Percentiles rank a stretch among this genome's conserved stretches.
Evolutionary conservation across 2,888 invertebrate genomes (phyloP).

Genomic region (Eilema sororculum): DNA sequence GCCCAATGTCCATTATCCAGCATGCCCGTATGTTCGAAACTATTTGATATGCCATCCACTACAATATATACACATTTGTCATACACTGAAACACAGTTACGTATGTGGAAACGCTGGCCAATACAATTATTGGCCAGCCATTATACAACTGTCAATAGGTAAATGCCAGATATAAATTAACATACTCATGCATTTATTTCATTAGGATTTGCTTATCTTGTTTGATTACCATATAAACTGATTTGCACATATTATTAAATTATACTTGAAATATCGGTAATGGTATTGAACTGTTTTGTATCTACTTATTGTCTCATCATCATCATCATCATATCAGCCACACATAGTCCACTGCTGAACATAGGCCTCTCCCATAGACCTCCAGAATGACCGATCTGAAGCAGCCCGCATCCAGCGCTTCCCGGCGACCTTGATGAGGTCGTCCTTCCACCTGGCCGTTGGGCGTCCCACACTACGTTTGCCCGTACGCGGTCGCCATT

Average conservation of each 20-base stretch:
- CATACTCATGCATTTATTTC: slow-evolving; percentile 57
- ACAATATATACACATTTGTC: slow-evolving; percentile 57
- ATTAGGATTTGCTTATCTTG: slow-evolving; percentile 32
- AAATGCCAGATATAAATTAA: slow-evolving; percentile 57
- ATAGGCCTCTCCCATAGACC: too few species aligned
- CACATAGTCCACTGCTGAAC: too few species aligned
- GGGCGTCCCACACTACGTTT: too few species aligned
- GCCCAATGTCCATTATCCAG: background rate
- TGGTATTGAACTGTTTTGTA: background rate
- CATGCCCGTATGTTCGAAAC: slow-evolving; percentile 28
- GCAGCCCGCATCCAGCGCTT: too few species aligned
- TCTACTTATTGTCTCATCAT: background rate
- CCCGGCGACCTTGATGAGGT: too few species aligned
- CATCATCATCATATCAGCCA: too few species aligned
- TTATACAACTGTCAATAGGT: slow-evolving; percentile 61
- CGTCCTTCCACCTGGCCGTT: too few species aligned
- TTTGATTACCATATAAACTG: slow-evolving; percentile 19
- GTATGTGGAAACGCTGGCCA: slow-evolving; percentile 52
- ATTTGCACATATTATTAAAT: slow-evolving; percentile 10
- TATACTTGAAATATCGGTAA: background rate
- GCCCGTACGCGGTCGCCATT: too few species aligned
- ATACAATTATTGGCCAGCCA: slow-evolving; percentile 63
- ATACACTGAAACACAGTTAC: slow-evolving; percentile 62
- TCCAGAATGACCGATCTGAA: too few species aligned
- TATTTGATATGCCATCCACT: slow-evolving; percentile 49